Conservation (phyloP, 2,797 vertebrate species). For the Sebastes aleutianus region DNA sequence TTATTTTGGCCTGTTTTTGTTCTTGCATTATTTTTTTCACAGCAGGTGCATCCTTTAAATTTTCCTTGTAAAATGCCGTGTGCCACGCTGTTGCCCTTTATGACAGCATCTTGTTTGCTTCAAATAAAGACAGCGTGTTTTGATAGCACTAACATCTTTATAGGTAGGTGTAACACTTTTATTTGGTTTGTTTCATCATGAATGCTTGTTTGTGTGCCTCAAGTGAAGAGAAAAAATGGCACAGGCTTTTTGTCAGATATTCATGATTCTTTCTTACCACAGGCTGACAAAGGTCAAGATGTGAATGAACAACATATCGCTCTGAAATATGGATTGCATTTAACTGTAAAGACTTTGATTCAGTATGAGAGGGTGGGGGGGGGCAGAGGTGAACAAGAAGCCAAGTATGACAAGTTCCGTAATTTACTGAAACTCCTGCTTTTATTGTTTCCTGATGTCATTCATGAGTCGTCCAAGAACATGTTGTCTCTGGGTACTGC, state of each 20-base stretch:
- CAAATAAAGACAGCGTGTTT: conserved; percentile 40
- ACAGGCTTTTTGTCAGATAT: conserved; percentile 18
- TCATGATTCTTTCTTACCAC: conserved; percentile 9
- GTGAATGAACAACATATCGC: conserved; percentile 15
- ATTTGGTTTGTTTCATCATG: conserved; percentile 39
- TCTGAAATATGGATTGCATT: conserved; percentile 9
- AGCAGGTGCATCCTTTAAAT: conserved; percentile 29
- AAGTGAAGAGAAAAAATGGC: conserved; percentile 11
- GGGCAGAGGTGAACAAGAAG: conserved; percentile 34
- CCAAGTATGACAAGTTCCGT: conserved; percentile 36
- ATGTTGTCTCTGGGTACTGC: conserved; percentile 32
- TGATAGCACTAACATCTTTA: conserved; percentile 39
- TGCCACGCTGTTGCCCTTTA: conserved; percentile 37
- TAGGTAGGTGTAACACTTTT: conserved; percentile 10
- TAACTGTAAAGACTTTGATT: conserved; percentile 43
- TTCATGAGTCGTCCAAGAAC: conserved; percentile 28
- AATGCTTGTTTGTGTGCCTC: conserved; percentile 25
- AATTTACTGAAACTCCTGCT: conserved; percentile 21
- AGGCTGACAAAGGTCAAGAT: conserved; percentile 43
- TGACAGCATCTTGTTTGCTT: conserved; percentile 28
- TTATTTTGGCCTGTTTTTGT: conserved; percentile 20
- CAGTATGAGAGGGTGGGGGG: background rate
- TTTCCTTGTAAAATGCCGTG: conserved; percentile 11
- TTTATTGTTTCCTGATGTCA: conserved; percentile 39
- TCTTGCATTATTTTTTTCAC: background rate